Percentiles rank a stretch among this genome's conserved stretches.
Evolutionary conservation across 2,113 vertebrate genomes (phyloP).

Genomic region (Prunella fulvescens): DNA sequence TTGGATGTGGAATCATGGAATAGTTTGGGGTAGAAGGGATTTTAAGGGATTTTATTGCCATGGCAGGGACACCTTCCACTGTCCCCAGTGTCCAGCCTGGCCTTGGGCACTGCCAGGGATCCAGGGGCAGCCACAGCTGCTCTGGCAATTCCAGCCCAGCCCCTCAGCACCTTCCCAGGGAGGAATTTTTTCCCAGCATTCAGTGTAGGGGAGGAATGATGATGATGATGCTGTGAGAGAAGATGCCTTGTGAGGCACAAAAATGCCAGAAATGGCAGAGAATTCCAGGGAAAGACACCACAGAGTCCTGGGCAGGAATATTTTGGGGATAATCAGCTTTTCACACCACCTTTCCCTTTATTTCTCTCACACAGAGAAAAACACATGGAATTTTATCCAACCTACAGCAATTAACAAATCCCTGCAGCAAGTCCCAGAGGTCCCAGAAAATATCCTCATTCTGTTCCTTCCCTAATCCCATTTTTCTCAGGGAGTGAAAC

Average conservation of each 20-base stretch:
- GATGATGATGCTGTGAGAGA: neutral
- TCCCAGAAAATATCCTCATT: neutral
- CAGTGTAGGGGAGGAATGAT: neutral
- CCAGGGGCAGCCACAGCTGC: neutral
- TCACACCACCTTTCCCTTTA: neutral
- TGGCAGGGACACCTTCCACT: neutral
- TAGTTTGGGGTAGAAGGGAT: neutral
- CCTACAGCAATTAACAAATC: neutral
- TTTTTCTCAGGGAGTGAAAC: neutral
- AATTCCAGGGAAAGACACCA: neutral
- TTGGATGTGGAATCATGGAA: neutral
- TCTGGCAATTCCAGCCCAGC: neutral
- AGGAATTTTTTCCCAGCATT: neutral
- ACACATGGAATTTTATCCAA: neutral
- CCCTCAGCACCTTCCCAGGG: neutral
- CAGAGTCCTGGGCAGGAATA: neutral
- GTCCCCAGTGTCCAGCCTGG: neutral
- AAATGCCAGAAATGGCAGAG: neutral
- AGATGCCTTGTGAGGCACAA: neutral
- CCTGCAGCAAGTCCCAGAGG: neutral
- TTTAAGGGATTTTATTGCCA: neutral
- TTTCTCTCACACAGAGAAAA: neutral
- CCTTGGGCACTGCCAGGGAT: neutral
- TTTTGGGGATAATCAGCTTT: neutral
- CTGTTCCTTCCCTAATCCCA: neutral